Evolutionary conservation across 2,113 vertebrate species (phyloP), one percentile per base, ranked within the genome.

Genomic region (Cepphus grylle): DNA sequence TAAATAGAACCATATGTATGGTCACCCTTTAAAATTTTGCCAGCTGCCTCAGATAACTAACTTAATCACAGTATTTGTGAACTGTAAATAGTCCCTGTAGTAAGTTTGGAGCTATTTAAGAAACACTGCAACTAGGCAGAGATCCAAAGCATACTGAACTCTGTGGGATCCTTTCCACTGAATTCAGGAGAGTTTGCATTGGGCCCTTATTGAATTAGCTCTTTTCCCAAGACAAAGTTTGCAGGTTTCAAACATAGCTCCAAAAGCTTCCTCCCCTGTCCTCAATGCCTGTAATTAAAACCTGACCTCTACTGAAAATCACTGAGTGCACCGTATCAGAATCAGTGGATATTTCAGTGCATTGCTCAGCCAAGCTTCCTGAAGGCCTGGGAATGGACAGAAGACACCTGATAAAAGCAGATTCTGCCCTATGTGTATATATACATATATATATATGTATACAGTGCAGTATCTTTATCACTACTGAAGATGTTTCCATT

Each of bases 11-110:
- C 61, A 86, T 93, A 94, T 81, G 56, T 63, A 87, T 69, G 43
- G 77, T 79, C 81, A 94, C 52, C 27, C 83, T 69, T 91, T 86
- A 94, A 94, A 96, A 91, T 87, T 93, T 96, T 87, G 58, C 93
- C 94, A 95, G 96, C 86, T 97, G 93, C 70, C 88, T 94, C 61
- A 91, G 86, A 93, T 87, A 96, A 81, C 73, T 69, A 91, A 89
- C 65, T 94, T 89, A 84, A 96, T 97, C 80, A 32, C 69, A 65
- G 69, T 94, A 88, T 95, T 94, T 86, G 55, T 70, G 79, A 93
- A 86, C 74, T 92, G 36, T 94, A 94, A 95, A 94, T 84, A 93
- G 43, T 87, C 80, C 77, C 83, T 56, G 17, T 90, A 94, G 88
- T 90, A 93, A 89, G 69, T 92, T 90, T 81, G 65, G 77, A 93